Evolutionary conservation across 2,888 invertebrate species (phyloP).

Genomic region (Perithous albicinctus): DNA sequence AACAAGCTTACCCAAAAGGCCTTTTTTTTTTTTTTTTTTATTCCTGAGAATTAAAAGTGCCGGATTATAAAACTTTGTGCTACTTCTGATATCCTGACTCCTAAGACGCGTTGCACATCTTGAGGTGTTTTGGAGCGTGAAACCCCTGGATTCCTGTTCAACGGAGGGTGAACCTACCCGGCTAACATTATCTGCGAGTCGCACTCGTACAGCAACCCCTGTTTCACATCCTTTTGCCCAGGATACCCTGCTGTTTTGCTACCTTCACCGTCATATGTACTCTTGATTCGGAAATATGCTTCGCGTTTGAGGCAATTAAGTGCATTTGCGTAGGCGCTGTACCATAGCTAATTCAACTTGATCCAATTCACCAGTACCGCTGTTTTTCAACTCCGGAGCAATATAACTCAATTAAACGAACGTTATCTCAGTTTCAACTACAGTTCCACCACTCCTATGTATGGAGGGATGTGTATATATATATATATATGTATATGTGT

Average conservation of each 20-base stretch:
- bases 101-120: slow-evolving; percentile 54
- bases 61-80: neutral
- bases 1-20: too few relatives aligned
- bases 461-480: neutral
- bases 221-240: slow-evolving; percentile 56
- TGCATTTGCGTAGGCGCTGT: slow-evolving; percentile 74
- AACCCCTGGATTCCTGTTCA: slow-evolving; percentile 69
- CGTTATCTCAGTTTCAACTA: slow-evolving; percentile 15
- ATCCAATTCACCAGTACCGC: neutral
- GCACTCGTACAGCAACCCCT: slow-evolving; percentile 59
- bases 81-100: slow-evolving; percentile 68
- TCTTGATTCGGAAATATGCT: slow-evolving; percentile 83
- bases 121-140: slow-evolving; percentile 53
- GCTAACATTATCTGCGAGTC: slow-evolving; percentile 55
- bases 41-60: too few relatives aligned
- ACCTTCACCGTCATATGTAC: slow-evolving; percentile 74
- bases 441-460: neutral
- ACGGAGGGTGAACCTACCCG: slow-evolving; percentile 74
- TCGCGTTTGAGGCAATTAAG: slow-evolving; percentile 83
- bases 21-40: too few relatives aligned
- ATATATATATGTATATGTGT: neutral
- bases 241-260: slow-evolving; percentile 5
- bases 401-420: slow-evolving; percentile 30
- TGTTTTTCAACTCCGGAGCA: neutral
- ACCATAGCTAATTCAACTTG: slow-evolving; percentile 65